Conservation (phyloP, 2,113 vertebrate species). For the Pyrgilauda ruficollis region DNA sequence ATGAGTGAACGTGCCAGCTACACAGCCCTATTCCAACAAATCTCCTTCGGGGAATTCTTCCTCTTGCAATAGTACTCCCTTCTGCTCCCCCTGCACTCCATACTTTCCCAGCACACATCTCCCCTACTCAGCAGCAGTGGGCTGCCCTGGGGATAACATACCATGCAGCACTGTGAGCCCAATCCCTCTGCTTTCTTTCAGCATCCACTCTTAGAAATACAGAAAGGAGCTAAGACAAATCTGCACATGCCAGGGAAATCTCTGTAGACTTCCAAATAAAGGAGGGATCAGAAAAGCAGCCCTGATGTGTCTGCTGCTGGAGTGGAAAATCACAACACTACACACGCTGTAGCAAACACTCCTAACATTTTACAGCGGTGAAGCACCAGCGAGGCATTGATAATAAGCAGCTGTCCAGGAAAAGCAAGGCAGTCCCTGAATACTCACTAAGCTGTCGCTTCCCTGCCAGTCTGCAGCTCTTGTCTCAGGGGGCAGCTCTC, state of each 20-base stretch:
- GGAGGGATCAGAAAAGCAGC: background rate
- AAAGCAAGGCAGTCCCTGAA: background rate
- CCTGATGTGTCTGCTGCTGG: background rate
- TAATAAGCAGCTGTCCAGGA: background rate
- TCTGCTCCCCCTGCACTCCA: background rate
- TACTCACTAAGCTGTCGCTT: slow-evolving; percentile 41
- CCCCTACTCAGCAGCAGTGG: background rate
- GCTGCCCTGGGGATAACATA: background rate
- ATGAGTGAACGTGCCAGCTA: background rate
- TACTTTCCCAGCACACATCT: background rate
- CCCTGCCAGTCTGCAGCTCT: background rate
- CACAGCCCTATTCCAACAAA: background rate
- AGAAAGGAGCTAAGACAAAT: background rate
- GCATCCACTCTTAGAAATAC: background rate
- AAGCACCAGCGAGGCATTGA: background rate
- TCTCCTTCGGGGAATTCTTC: background rate
- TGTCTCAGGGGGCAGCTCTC: background rate
- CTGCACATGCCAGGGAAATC: background rate
- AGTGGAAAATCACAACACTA: background rate
- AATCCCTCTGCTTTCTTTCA: background rate
- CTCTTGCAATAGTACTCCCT: background rate
- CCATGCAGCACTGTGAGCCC: background rate
- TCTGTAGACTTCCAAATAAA: background rate
- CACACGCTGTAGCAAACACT: background rate
- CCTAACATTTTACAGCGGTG: background rate